Evolutionary conservation across 2,888 invertebrate genomes (phyloP), one percentile per base, ranked within the genome.

Genomic region (Bugula neritina): DNA sequence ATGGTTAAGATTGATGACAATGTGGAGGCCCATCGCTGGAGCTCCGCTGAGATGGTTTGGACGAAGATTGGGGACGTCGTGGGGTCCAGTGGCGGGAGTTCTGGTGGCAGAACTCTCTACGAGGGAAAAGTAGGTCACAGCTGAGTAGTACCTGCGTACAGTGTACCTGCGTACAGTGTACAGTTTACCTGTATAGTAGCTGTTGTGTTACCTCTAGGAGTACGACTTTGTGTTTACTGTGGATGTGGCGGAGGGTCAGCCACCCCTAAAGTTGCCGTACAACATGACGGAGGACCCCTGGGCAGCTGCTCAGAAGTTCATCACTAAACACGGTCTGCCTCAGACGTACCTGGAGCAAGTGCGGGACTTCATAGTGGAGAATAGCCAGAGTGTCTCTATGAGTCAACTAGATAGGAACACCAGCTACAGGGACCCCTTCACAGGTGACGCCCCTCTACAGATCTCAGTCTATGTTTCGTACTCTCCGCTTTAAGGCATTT

Each of bases 211-310:
- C 72, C 74, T 75, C 10, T 78, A 88, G 87, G 91, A 93, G 79
- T 98, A 95, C 81, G 98, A 98, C 85, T 96, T 89, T 85, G 95
- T 97, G 35, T 97, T 98, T 84, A 91, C 90, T 76, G 93, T 98
- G n/a, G 96, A 96, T 79, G 90, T 97, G 72, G 92, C 94, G 80
- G 95, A 95, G 80, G 93, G 92, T 0, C 89, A 89, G 69, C 92
- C 93, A 0, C 89, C 93, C 0, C 86, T 96, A 25, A 94, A 97
- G 83, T 86, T 98, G 75, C 95, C 96, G 0, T 98, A 90, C 83
- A 95, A 98, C 84, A 88, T 87, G 73, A 89, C 88, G 27, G 93
- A 98, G 77, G 95, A 98, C 85, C 94, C 96, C 0, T 97, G 94
- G 91, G 87, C 88, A 71, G 92, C 91, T 0, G 96, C 98, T 0